phyloP scores from a whole-genome alignment of 2,797 vertebrate genomes.

The Liasis olivaceus region DNA sequence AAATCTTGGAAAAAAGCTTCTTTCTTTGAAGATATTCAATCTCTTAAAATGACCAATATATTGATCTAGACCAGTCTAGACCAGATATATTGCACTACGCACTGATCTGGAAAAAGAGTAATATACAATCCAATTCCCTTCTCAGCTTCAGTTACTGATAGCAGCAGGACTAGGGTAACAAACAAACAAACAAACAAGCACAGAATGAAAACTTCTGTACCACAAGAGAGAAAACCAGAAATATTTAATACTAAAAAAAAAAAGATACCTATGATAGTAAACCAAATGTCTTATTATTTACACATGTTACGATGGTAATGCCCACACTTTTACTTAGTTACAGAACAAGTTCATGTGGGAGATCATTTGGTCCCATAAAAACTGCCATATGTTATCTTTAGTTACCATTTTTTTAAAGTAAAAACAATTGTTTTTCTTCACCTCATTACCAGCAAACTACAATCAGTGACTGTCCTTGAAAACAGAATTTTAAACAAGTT shows the following conservation, averaged over 20 bases:
- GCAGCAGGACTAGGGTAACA: background rate
- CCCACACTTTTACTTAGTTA: background rate
- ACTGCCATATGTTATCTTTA: background rate
- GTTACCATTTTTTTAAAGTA: background rate
- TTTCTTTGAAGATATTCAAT: background rate
- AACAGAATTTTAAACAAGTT: background rate
- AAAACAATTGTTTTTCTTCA: background rate
- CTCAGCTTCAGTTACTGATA: background rate
- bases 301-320: background rate
- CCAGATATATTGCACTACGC: background rate
- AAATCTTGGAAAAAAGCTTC: background rate
- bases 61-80: too few species aligned
- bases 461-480: background rate
- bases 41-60: background rate
- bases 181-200: background rate
- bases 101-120: background rate
- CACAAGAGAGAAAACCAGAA: background rate
- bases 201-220: background rate
- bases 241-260: background rate
- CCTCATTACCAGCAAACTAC: background rate
- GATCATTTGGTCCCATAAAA: background rate
- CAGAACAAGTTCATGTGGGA: background rate
- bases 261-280: background rate
- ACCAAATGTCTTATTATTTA: background rate
- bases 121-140: background rate